Conservation (phyloP, 2,113 vertebrate genomes). For the Thinocorus orbignyianus region DNA sequence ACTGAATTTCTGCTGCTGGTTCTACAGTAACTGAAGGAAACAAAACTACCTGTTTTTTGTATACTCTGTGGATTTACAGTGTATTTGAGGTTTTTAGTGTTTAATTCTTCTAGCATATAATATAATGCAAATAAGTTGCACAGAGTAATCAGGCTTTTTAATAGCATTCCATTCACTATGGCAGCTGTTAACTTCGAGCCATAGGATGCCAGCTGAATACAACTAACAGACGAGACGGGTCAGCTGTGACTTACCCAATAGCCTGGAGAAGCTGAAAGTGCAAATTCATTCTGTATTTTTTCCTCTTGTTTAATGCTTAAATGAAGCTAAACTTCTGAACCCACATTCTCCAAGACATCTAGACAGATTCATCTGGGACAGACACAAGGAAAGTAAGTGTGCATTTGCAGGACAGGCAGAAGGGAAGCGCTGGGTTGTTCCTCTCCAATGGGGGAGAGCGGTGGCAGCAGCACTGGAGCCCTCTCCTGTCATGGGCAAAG, state of each 20-base stretch:
- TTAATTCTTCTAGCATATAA: neutral
- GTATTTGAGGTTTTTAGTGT: neutral
- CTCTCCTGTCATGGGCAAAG: neutral
- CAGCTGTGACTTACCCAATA: neutral
- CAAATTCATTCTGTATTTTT: neutral
- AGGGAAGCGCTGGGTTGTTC: rapidly evolving
- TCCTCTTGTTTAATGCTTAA: neutral
- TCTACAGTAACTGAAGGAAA: neutral
- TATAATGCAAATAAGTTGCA: neutral
- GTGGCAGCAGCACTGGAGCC: neutral
- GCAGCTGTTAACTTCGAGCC: neutral
- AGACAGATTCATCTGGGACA: neutral
- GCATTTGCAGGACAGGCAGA: neutral
- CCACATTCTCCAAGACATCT: neutral
- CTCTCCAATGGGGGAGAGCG: no score
- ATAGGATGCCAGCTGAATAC: neutral
- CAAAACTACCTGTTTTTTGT: neutral
- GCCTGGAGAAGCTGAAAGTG: neutral
- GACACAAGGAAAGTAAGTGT: no score
- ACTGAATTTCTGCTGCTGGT: neutral
- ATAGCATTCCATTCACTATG: neutral
- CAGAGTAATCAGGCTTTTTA: neutral
- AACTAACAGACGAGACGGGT: neutral
- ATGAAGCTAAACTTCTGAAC: neutral
- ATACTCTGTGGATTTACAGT: neutral